A percentile compares a stretch with the other conserved stretches of the same genome.
Evolutionary conservation across 2,888 invertebrate genomes (phyloP).

Genomic region (Nomada goodeniana): DNA sequence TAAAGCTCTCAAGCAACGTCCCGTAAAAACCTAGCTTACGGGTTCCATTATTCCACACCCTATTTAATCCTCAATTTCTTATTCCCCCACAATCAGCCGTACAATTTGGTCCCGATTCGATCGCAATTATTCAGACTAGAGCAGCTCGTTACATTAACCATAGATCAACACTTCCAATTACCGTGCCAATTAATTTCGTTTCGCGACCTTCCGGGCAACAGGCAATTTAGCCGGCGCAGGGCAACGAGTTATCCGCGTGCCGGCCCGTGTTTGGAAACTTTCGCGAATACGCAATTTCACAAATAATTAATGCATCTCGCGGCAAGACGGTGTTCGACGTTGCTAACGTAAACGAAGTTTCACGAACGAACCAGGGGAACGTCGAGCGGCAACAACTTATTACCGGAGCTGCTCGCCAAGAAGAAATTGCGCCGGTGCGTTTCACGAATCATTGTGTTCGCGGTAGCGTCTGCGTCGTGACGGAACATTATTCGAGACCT

Average conservation of each 20-base stretch:
- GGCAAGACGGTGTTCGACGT: conserved; percentile 19
- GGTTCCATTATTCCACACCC: neutral
- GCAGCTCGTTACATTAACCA: conserved; percentile 17
- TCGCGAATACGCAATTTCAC: conserved; percentile 30
- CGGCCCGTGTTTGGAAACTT: conserved; percentile 40
- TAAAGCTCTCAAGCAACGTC: too few species aligned
- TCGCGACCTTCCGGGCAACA: conserved; percentile 14
- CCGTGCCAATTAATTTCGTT: conserved; percentile 49
- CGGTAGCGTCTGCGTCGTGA: too few species aligned
- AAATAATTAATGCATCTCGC: conserved; percentile 44
- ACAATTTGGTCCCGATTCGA: conserved; percentile 13
- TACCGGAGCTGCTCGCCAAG: neutral
- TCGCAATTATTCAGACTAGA: neutral
- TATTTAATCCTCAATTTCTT: conserved; percentile 1
- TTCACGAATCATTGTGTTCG: conserved; percentile 5
- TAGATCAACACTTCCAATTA: conserved; percentile 53
- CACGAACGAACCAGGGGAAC: conserved; percentile 1
- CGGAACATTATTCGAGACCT: conserved; percentile 20
- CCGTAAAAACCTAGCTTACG: too few species aligned
- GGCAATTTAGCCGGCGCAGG: conserved; percentile 11
- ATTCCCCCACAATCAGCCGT: neutral
- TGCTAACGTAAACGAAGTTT: conserved; percentile 20
- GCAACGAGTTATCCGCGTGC: conserved; percentile 19
- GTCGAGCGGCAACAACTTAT: neutral
- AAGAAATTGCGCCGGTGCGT: conserved; percentile 2